Percentiles rank a stretch among this genome's conserved stretches.
These are phyloP conservation scores for Perca flavescens DNA, from an alignment of 2,113 vertebrate species.

Conservation along the genomic window DNA sequence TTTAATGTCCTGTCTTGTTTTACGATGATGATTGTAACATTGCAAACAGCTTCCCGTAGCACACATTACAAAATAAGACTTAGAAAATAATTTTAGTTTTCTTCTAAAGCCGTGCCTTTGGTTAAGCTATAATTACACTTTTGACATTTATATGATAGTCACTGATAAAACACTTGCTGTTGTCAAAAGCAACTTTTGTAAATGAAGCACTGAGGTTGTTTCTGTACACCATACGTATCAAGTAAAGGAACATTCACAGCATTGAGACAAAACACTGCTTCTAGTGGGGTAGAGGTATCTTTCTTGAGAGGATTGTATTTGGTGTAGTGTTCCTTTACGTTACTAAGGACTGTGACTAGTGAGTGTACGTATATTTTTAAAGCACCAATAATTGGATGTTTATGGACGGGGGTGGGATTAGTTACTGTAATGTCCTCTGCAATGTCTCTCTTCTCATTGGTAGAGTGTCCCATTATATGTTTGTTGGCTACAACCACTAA, in stretches of 20 bases:
- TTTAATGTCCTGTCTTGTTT: constrained; percentile 25
- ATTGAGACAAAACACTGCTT: constrained; percentile 25
- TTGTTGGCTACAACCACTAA: constrained; percentile 35
- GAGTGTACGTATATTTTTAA: constrained; percentile 15
- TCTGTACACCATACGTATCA: neutral
- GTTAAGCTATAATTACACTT: constrained; percentile 36
- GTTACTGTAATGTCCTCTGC: constrained; percentile 21
- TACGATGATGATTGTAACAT: constrained; percentile 12
- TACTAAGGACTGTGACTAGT: constrained; percentile 8
- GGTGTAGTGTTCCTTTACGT: constrained; percentile 10
- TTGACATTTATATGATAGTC: constrained; percentile 14
- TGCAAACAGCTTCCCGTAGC: constrained; percentile 37
- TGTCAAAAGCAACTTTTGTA: constrained; percentile 30
- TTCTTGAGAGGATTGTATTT: constrained; percentile 17
- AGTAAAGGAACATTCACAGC: constrained; percentile 35
- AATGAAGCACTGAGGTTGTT: constrained; percentile 36
- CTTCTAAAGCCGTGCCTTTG: constrained; percentile 42
- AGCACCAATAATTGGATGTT: constrained; percentile 34
- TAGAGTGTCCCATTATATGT: constrained; percentile 28
- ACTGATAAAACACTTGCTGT: constrained; percentile 17
- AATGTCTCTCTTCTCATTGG: constrained; percentile 20
- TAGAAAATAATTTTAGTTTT: constrained; percentile 20
- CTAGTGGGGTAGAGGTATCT: neutral
- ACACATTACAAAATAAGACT: constrained; percentile 39
- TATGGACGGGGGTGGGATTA: neutral